phyloP scores from a whole-genome alignment of 2,888 invertebrate genomes.

The Empis livida region DNA sequence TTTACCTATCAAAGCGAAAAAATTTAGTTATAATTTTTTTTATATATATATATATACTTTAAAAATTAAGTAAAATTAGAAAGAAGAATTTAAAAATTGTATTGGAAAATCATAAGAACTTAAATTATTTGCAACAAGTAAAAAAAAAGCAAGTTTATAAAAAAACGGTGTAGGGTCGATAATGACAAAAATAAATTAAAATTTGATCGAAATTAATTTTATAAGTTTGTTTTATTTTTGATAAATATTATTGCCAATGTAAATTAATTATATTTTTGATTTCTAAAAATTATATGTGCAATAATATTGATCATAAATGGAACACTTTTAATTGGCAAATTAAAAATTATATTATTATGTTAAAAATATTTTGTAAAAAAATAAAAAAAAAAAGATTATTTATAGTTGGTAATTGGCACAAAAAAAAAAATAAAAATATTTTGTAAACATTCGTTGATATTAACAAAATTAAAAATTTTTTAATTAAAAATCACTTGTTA shows the following conservation, averaged over 20 bases:
- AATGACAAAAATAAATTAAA: conserved; percentile 20
- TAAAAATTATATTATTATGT: neutral
- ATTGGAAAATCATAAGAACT: neutral
- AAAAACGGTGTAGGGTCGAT: conserved; percentile 22
- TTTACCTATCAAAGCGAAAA: no score
- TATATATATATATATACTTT: no score
- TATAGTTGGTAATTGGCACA: conserved; percentile 8
- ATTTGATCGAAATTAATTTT: conserved; percentile 6
- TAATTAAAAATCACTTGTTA: no score
- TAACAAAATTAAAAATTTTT: no score
- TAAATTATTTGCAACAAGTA: neutral
- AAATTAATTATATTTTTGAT: no score
- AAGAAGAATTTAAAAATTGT: no score
- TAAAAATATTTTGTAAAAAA: conserved; percentile 1
- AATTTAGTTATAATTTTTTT: no score
- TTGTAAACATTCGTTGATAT: neutral
- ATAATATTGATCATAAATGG: no score
- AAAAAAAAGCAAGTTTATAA: conserved; percentile 11
- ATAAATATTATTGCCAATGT: no score
- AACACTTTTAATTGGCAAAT: no score
- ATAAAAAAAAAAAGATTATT: conserved; percentile 1
- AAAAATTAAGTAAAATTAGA: no score
- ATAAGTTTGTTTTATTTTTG: neutral
- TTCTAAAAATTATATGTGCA: no score
- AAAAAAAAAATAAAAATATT: conserved; percentile 1